A percentile compares a stretch with the other conserved stretches of the same genome.
phyloP scores from a whole-genome alignment of 1,140 invertebrate species.

The Leptinotarsa texana region DNA sequence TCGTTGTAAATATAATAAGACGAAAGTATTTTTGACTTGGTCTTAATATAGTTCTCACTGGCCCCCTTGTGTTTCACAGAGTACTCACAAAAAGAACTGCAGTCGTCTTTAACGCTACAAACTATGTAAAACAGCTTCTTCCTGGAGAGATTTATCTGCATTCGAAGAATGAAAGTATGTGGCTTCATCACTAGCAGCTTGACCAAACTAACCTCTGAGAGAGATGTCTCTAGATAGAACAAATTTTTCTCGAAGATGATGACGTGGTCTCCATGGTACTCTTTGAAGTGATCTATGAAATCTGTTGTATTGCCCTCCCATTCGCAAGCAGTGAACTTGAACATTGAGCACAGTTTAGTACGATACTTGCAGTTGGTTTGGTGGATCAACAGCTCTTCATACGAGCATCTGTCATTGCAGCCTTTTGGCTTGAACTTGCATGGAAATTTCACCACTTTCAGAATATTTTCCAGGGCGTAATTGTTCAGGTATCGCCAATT shows the following conservation, averaged over 20 bases:
- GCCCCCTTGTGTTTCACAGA: constrained; percentile 42
- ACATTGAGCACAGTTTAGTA: constrained; percentile 37
- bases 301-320: constrained; percentile 40
- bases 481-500: constrained; percentile 35
- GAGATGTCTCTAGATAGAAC: constrained; percentile 37
- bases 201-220: constrained; percentile 31
- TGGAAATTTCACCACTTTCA: constrained; percentile 28
- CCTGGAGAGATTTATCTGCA: constrained; percentile 31
- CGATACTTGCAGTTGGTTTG: constrained; percentile 40
- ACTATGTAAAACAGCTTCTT: constrained; percentile 39
- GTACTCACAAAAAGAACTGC: constrained; percentile 36
- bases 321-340: constrained; percentile 30
- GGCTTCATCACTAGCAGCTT: constrained; percentile 36
- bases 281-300: constrained; percentile 39
- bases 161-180: constrained; percentile 35
- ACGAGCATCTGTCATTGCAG: constrained; percentile 32
- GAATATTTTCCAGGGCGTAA: constrained; percentile 31
- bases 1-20: constrained; percentile 36
- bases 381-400: constrained; percentile 34
- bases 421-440: constrained; percentile 39
- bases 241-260: constrained; percentile 37
- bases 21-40: constrained; percentile 36
- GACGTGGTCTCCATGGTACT: constrained; percentile 41
- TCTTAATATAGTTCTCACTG: constrained; percentile 41
- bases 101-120: constrained; percentile 39